Conservation (phyloP, 1,140 invertebrate species). For the Marisa cornuarietis region DNA sequence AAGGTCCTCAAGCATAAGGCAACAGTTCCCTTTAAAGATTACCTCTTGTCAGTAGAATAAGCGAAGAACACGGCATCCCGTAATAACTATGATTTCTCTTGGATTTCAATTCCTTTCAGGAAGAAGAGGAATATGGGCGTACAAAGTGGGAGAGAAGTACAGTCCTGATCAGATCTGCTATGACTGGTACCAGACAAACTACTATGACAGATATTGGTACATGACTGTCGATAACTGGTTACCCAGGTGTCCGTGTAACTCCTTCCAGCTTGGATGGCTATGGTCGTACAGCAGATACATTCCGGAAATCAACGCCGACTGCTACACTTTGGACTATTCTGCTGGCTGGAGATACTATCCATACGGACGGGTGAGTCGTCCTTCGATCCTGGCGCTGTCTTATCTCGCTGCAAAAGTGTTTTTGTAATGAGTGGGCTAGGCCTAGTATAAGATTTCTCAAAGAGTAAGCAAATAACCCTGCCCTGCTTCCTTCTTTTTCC, state of each 20-base stretch:
- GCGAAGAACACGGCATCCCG: too few species aligned
- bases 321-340: not conserved
- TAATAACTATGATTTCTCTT: not conserved
- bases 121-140: not conserved
- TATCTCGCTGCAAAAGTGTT: too few species aligned
- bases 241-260: not conserved
- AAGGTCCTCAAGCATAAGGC: too few species aligned
- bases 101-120: not conserved
- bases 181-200: slow-evolving; percentile 1
- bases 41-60: too few species aligned
- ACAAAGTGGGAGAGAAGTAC: slow-evolving; percentile 4
- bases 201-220: not conserved
- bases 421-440: too few species aligned
- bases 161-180: not conserved
- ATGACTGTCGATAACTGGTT: not conserved
- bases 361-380: not conserved
- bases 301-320: not conserved
- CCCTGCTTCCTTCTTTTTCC: too few species aligned
- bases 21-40: too few species aligned
- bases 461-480: too few species aligned
- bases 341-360: not conserved
- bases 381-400: too few species aligned
- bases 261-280: not conserved
- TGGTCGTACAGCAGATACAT: not conserved
- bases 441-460: too few species aligned